Evolutionary conservation across 1,140 invertebrate genomes (phyloP).

Genomic region (Ips typographus): DNA sequence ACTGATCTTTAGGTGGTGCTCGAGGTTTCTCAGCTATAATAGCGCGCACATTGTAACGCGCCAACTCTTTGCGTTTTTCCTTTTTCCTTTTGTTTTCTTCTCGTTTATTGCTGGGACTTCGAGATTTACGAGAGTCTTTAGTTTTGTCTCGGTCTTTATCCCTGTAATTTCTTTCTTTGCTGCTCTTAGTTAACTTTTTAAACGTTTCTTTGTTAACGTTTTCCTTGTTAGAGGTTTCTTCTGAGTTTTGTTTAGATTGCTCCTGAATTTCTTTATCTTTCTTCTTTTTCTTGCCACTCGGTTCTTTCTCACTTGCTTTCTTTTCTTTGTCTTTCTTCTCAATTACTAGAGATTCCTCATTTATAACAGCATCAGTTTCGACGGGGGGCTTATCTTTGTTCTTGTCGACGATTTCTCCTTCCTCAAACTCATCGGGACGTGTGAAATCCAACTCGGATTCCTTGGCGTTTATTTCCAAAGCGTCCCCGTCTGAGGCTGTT

Average conservation of each 20-base stretch:
- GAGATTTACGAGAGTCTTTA: slow-evolving; percentile 44
- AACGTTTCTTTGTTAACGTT: slow-evolving; percentile 59
- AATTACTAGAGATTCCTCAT: slow-evolving; percentile 21
- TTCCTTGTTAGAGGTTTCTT: slow-evolving; percentile 48
- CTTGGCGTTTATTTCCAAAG: slow-evolving; percentile 52
- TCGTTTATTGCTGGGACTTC: slow-evolving; percentile 44
- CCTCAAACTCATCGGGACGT: slow-evolving; percentile 53
- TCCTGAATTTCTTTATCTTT: slow-evolving; percentile 51
- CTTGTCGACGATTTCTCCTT: slow-evolving; percentile 62
- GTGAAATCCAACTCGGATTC: slow-evolving; percentile 50
- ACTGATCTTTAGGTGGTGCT: slow-evolving; percentile 70
- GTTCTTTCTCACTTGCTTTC: slow-evolving; percentile 51
- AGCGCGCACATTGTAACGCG: slow-evolving; percentile 78
- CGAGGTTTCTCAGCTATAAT: slow-evolving; percentile 70
- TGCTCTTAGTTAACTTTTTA: slow-evolving; percentile 78
- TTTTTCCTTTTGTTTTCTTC: slow-evolving; percentile 58
- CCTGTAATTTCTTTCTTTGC: slow-evolving; percentile 80
- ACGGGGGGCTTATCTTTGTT: slow-evolving; percentile 53
- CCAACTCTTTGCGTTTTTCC: slow-evolving; percentile 76
- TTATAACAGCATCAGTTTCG: slow-evolving; percentile 20
- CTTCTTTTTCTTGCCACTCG: slow-evolving; percentile 51
- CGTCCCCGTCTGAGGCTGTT: slow-evolving; percentile 47
- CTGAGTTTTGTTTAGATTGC: slow-evolving; percentile 45
- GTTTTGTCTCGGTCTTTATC: slow-evolving; percentile 51
- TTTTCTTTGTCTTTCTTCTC: slow-evolving; percentile 46